Evolutionary conservation across 2,888 invertebrate species (phyloP).

Genomic region (Cheilosia soror): DNA sequence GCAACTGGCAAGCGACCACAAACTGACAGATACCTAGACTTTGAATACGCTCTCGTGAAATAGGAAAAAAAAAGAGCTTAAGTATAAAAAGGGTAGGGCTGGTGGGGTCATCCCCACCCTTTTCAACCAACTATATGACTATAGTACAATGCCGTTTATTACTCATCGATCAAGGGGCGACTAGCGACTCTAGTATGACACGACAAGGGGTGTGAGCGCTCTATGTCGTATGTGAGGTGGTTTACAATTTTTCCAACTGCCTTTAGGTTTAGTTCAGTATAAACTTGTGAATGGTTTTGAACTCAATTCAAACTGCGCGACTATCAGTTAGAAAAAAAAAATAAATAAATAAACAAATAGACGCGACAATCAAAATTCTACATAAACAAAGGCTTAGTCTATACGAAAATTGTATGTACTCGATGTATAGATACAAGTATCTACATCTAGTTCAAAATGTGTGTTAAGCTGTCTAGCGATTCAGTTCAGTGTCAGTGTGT

Average conservation of each 20-base stretch:
- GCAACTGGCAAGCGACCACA: conserved; percentile 44
- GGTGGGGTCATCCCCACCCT: conserved; percentile 68
- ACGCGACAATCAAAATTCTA: conserved; percentile 21
- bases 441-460: conserved; percentile 27
- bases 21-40: conserved; percentile 31
- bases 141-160: conserved; percentile 44
- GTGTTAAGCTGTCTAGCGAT: conserved; percentile 30
- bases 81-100: conserved; percentile 64
- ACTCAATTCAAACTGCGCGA: conserved; percentile 77
- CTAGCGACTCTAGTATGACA: conserved; percentile 38
- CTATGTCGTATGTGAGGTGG: conserved; percentile 41
- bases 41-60: conserved; percentile 8
- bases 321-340: conserved; percentile 2
- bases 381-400: conserved; percentile 34
- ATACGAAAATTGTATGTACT: not conserved
- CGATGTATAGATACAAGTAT: not conserved
- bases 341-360: conserved; percentile 16
- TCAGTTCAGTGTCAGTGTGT: conserved; percentile 60
- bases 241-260: conserved; percentile 78
- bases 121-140: conserved; percentile 27
- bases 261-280: conserved; percentile 80
- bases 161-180: conserved; percentile 70
- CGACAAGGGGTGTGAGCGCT: conserved; percentile 52
- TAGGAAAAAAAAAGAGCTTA: conserved; percentile 2
- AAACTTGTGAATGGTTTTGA: conserved; percentile 81